These are phyloP conservation scores for Minunthozetes semirufus DNA, from an alignment of 2,888 invertebrate genomes.

Conservation along the genomic window DNA sequence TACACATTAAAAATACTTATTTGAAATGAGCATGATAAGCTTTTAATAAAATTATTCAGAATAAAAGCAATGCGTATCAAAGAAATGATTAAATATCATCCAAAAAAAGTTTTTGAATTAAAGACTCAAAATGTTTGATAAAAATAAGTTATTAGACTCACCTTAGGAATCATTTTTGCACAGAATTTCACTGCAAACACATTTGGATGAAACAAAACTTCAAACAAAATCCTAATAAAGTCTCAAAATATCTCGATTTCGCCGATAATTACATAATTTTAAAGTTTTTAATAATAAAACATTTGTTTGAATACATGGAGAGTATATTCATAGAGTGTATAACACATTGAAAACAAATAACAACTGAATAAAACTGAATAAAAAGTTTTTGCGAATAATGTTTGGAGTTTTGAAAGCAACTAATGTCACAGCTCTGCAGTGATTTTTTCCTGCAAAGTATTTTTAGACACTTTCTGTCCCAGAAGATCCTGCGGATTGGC, in stretches of 20 bases:
- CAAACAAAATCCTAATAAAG: not conserved
- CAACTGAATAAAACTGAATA: slow-evolving; percentile 6
- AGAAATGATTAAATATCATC: too few relatives aligned
- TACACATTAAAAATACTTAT: too few relatives aligned
- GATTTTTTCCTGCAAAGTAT: slow-evolving; percentile 1
- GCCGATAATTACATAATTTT: not conserved
- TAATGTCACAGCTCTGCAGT: not conserved
- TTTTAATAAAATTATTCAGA: too few relatives aligned
- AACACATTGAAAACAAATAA: not conserved
- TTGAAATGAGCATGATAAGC: too few relatives aligned
- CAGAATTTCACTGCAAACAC: not conserved
- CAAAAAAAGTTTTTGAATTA: too few relatives aligned
- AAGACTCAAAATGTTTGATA: not conserved
- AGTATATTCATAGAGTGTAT: not conserved
- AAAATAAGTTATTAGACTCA: not conserved
- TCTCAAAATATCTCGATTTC: not conserved
- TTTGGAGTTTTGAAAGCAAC: not conserved
- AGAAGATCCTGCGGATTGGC: slow-evolving; percentile 10
- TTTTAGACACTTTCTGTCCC: slow-evolving; percentile 19
- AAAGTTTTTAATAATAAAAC: not conserved
- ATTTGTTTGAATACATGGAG: not conserved
- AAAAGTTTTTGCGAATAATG: not conserved
- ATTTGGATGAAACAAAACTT: not conserved
- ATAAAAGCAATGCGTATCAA: too few relatives aligned
- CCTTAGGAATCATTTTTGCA: not conserved